A percentile compares a stretch with the other conserved stretches of the same genome.
These are phyloP conservation scores for Odobenus rosmarus DNA, from an alignment of 2,113 vertebrate genomes.

Conservation along the genomic window DNA sequence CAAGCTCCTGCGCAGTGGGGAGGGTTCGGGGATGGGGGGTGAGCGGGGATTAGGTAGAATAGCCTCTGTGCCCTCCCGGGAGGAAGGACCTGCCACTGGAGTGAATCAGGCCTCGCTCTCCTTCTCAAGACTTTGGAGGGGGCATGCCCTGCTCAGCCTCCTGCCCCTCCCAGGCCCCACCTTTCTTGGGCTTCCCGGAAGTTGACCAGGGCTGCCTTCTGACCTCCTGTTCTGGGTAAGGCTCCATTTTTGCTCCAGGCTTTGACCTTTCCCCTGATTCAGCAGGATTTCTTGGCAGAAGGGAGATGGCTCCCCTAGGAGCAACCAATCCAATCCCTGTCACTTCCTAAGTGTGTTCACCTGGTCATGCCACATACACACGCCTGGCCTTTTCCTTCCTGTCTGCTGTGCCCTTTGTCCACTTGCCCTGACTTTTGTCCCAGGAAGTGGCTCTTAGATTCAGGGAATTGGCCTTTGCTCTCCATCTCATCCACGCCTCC, in stretches of 20 bases:
- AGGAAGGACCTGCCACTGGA: not conserved
- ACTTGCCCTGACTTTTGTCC: not conserved
- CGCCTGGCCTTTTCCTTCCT: too few species aligned
- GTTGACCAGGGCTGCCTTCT: not conserved
- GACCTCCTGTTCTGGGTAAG: not conserved
- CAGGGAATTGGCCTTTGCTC: not conserved
- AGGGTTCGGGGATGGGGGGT: fast-evolving
- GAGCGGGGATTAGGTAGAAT: not conserved
- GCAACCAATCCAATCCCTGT: too few species aligned
- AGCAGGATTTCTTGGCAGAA: not conserved
- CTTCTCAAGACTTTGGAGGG: not conserved
- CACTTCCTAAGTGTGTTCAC: not conserved
- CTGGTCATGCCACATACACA: not conserved
- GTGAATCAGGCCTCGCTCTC: not conserved
- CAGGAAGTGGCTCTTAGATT: not conserved
- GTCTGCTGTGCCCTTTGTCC: not conserved
- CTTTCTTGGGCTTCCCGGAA: not conserved
- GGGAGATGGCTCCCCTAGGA: not conserved
- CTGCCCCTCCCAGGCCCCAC: too few species aligned
- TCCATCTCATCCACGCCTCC: not conserved
- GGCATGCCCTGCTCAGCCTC: not conserved
- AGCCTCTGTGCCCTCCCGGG: fast-evolving
- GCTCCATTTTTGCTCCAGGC: not conserved
- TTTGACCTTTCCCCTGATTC: not conserved
- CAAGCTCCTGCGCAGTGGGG: not conserved